Conservation (phyloP, 2,797 vertebrate genomes). For the Typhlichthys subterraneus region DNA sequence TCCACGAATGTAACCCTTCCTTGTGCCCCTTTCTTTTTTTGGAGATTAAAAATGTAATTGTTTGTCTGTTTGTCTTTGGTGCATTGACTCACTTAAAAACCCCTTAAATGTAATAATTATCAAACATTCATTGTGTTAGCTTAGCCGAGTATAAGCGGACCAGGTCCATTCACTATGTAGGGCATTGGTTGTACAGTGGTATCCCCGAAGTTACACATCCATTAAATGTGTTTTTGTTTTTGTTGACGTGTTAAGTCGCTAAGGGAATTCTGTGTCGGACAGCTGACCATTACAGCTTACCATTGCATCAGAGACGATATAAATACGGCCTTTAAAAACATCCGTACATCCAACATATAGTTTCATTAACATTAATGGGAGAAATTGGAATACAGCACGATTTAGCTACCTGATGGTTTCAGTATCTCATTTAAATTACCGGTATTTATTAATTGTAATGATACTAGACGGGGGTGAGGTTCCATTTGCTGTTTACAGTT, state of each 20-base stretch:
- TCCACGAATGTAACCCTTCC: conserved; percentile 40
- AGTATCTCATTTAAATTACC: too few species aligned
- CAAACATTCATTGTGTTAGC: conserved; percentile 22
- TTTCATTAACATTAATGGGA: too few species aligned
- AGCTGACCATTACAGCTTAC: too few species aligned
- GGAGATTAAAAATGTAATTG: conserved; percentile 52
- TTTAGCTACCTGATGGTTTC: too few species aligned
- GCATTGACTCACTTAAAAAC: neutral
- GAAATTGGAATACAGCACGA: too few species aligned
- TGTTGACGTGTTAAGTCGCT: conserved; percentile 19
- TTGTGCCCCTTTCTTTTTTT: neutral
- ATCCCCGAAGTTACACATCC: conserved; percentile 22
- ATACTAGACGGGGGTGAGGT: too few species aligned
- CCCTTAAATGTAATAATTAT: conserved; percentile 8
- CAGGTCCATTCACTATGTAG: conserved; percentile 24
- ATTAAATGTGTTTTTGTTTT: conserved; percentile 21
- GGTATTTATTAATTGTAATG: too few species aligned
- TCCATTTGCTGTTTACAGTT: too few species aligned
- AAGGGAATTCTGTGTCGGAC: conserved; percentile 9
- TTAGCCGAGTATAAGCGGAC: conserved; percentile 1
- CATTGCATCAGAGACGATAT: too few species aligned
- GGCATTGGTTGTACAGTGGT: conserved; percentile 13
- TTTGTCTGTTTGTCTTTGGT: conserved; percentile 14
- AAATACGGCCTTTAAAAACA: too few species aligned
- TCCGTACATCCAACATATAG: too few species aligned